Base-by-base conservation (phyloP, 2,113 vertebrate species). In the Xyliphius kryptos region DNA sequence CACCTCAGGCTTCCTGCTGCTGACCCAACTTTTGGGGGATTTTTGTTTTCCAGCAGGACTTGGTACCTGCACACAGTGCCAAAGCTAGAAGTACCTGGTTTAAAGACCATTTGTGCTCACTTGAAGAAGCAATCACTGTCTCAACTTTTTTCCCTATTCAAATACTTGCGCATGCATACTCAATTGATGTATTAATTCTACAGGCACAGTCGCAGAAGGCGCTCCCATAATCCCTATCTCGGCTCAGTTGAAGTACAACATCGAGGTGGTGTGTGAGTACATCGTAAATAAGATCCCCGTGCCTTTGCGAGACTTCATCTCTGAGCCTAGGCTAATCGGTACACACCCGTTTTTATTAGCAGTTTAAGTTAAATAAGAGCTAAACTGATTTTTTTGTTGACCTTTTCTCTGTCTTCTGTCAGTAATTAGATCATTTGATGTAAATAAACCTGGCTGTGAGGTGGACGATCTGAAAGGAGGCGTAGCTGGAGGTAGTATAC, bases 201-300 rank as follows among this genome's bases (percentile, higher is more conserved):
- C 63, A 99, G 96, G 95, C 63, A 98, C 94, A 21, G 96, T 99
- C 74, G 95, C 96, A 50, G 96, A 98, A 82, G 95, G 95, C 15
- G 95, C 96, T 15, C 96, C 95, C 59, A 98, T 99, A 82, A 97
- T 98, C 81, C 96, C 96, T 36, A 99, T 99, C 79, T 98, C 96
- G 0, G 95, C 95, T 38, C 96, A 99, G 82, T 37, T 99, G 22
- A 99, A 99, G 63, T 98, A 97, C 78, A 99, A 99, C 85, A 99
- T 99, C 58, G 96, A 97, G 85, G 95, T 99, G 58, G 94, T 99
- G 53, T 99, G 94, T 0, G 94, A 98, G 73, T 99, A 99, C 77
- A 99, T 99, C 74, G 94, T 97, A 68, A 99, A 98, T 72, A 99
- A 93, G 86, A 99, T 99, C 77, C 95, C 96, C 0, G 91, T 98